Conservation (phyloP, 2,888 invertebrate species). For the Poecilus cupreus region DNA sequence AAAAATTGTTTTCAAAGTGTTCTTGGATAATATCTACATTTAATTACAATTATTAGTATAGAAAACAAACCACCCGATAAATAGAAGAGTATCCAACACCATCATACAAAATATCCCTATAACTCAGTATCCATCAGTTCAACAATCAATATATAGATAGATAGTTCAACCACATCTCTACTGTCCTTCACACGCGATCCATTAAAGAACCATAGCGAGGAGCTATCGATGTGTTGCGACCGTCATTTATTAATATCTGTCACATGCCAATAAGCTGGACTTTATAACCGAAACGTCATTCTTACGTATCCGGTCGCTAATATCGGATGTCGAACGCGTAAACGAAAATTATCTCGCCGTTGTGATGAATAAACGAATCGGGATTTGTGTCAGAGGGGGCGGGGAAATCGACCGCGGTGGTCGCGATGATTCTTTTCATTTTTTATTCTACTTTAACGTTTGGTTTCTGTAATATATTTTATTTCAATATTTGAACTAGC, state of each 20-base stretch:
- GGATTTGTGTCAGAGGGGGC: neutral
- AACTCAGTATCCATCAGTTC: neutral
- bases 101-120: too few species aligned
- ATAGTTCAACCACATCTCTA: neutral
- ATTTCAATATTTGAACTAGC: too few species aligned
- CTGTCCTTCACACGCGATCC: neutral
- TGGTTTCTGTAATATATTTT: too few species aligned
- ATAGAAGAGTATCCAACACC: too few species aligned
- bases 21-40: too few species aligned
- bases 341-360: constrained; percentile 35
- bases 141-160: constrained; percentile 7
- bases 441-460: too few species aligned
- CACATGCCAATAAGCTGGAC: constrained; percentile 54
- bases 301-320: constrained; percentile 41
- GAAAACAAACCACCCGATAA: too few species aligned
- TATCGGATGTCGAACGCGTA: constrained; percentile 26
- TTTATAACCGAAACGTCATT: constrained; percentile 46
- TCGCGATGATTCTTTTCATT: too few species aligned
- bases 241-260: constrained; percentile 57
- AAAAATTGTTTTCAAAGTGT: too few species aligned
- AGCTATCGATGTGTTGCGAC: constrained; percentile 35
- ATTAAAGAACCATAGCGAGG: constrained; percentile 51
- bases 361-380: constrained; percentile 13
- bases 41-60: too few species aligned
- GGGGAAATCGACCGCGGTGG: too few species aligned